Evolutionary conservation across 2,888 invertebrate species (phyloP).

Genomic region (Spialia ferax): DNA sequence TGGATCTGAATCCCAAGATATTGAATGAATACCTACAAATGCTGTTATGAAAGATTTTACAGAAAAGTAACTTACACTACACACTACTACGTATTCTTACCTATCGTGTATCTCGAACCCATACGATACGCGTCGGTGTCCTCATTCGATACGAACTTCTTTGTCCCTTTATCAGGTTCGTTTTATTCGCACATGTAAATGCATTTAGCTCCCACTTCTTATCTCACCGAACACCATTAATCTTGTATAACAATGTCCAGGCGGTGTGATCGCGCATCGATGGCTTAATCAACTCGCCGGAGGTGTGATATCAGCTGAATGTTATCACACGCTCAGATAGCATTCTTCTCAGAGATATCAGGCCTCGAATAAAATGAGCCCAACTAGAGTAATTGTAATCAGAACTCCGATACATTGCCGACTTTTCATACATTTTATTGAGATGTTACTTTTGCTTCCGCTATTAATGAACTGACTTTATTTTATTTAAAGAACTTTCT

Average conservation of each 20-base stretch:
- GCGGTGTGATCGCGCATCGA: constrained; percentile 70
- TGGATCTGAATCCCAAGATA: too few species aligned
- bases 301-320: constrained; percentile 62
- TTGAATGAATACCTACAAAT: too few species aligned
- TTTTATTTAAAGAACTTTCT: not conserved
- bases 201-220: constrained; percentile 84
- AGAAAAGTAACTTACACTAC: too few species aligned
- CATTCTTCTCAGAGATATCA: constrained; percentile 47
- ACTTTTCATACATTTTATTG: constrained; percentile 15
- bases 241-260: constrained; percentile 84
- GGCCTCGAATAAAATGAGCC: constrained; percentile 31
- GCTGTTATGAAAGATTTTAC: too few species aligned
- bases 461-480: constrained; percentile 20
- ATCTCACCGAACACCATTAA: constrained; percentile 82
- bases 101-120: constrained; percentile 21
- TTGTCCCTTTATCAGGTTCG: constrained; percentile 80
- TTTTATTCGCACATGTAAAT: constrained; percentile 85
- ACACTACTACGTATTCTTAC: not conserved
- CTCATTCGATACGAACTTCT: constrained; percentile 69
- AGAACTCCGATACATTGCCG: constrained; percentile 17
- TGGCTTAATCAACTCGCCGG: constrained; percentile 75
- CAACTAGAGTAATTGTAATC: constrained; percentile 40
- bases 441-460: constrained; percentile 11
- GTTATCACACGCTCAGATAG: constrained; percentile 54
- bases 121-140: constrained; percentile 55